Conservation (phyloP, 2,797 vertebrate species). For the Xenopus petersii region DNA sequence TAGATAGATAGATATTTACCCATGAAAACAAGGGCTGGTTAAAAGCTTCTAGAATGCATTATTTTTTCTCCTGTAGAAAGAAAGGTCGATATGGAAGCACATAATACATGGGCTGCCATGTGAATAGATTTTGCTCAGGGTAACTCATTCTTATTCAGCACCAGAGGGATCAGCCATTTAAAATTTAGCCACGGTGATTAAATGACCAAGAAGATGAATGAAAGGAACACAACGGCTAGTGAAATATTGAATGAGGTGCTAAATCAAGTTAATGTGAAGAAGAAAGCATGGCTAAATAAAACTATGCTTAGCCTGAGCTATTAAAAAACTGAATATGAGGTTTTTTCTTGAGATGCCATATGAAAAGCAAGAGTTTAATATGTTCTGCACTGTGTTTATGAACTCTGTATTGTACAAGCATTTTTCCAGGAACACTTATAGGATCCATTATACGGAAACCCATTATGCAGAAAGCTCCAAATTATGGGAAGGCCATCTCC, state of each 20-base stretch:
- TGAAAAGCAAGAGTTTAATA: not conserved
- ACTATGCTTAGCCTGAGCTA: not conserved
- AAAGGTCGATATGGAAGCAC: not conserved
- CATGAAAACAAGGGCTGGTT: no score
- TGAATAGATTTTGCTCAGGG: not conserved
- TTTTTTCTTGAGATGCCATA: not conserved
- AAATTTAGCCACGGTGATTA: not conserved
- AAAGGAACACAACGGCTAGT: not conserved
- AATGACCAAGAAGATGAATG: constrained; percentile 1
- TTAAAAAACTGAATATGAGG: not conserved
- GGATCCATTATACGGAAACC: no score
- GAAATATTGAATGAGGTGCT: constrained; percentile 1
- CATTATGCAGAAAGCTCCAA: no score
- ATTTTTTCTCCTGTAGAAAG: no score
- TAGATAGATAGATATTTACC: no score
- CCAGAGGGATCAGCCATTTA: not conserved
- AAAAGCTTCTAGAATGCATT: no score
- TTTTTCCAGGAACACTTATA: no score
- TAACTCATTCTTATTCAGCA: not conserved
- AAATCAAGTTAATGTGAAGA: constrained; percentile 3
- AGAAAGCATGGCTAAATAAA: not conserved
- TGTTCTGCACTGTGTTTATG: not conserved
- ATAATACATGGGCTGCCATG: not conserved
- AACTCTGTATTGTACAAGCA: not conserved
- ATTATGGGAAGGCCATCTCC: no score